Conservation (phyloP, 2,888 invertebrate species). For the Leuctra nigra region DNA sequence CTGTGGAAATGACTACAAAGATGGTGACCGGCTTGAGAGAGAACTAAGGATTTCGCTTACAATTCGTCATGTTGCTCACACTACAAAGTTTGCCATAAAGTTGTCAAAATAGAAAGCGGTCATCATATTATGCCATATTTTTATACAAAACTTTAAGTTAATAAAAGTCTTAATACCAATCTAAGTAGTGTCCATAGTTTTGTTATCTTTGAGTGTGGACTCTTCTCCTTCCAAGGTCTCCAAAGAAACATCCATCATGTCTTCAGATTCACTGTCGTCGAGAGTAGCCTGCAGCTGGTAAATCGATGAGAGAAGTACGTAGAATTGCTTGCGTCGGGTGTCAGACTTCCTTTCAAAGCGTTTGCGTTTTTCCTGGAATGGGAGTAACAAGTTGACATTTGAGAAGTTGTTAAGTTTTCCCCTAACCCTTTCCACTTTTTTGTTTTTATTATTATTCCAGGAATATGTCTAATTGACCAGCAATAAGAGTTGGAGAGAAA, state of each 20-base stretch:
- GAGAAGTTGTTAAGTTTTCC: too few species aligned
- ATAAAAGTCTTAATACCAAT: too few species aligned
- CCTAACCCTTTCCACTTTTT: too few species aligned
- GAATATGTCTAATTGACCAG: too few species aligned
- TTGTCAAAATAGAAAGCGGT: slow-evolving; percentile 39
- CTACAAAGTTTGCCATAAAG: slow-evolving; percentile 64
- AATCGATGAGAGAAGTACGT: slow-evolving; percentile 79
- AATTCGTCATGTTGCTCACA: slow-evolving; percentile 89
- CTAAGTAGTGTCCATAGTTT: too few species aligned
- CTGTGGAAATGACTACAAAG: slow-evolving; percentile 49
- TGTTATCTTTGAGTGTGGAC: not conserved
- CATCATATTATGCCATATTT: not conserved
- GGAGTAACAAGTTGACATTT: slow-evolving; percentile 14
- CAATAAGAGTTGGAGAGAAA: too few species aligned
- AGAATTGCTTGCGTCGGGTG: slow-evolving; percentile 80
- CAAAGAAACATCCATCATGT: slow-evolving; percentile 25
- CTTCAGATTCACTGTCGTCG: slow-evolving; percentile 56
- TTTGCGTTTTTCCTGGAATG: slow-evolving; percentile 57
- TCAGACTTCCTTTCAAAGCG: slow-evolving; percentile 71
- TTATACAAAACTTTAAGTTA: not conserved
- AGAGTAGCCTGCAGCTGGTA: slow-evolving; percentile 76
- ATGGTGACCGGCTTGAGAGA: slow-evolving; percentile 52
- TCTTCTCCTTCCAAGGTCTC: slow-evolving; percentile 27
- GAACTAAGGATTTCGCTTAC: slow-evolving; percentile 80
- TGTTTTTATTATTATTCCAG: too few species aligned